A percentile compares a stretch with the other conserved stretches of the same genome.
These are phyloP conservation scores for Platysternon megacephalum DNA, from an alignment of 2,113 vertebrate species.

Conservation along the genomic window DNA sequence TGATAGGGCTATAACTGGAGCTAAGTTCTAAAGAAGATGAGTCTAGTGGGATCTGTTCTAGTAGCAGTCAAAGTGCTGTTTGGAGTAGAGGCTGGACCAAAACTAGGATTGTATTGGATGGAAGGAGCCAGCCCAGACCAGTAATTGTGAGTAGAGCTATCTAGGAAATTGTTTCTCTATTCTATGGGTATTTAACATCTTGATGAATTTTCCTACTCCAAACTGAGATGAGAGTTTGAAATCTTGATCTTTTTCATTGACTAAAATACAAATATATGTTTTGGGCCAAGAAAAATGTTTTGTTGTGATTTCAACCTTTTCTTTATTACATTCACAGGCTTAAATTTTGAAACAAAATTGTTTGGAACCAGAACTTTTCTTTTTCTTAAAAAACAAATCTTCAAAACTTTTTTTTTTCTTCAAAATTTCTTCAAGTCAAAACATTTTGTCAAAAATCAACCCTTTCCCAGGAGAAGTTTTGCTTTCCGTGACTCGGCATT, in stretches of 20 bases:
- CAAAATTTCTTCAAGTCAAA: neutral
- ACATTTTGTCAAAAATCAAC: neutral
- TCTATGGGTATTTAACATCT: neutral
- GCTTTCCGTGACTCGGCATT: conserved; percentile 12
- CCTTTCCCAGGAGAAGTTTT: neutral
- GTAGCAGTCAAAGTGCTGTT: neutral
- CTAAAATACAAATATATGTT: neutral
- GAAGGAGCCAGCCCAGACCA: neutral
- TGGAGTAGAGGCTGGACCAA: neutral
- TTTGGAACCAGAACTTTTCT: neutral
- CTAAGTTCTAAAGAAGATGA: neutral
- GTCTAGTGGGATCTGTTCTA: neutral
- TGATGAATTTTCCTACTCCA: neutral
- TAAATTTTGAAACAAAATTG: neutral
- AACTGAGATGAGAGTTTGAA: neutral
- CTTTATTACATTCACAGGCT: neutral
- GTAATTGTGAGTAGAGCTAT: neutral
- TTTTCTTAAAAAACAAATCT: neutral
- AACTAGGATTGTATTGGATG: fast-evolving
- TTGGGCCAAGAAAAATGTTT: neutral
- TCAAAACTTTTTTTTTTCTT: neutral
- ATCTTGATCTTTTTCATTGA: neutral
- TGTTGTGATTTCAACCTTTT: neutral
- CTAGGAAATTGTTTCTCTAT: neutral
- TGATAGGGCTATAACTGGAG: fast-evolving